Conservation (phyloP, 2,113 vertebrate species). For the Dipodomys stephensi region DNA sequence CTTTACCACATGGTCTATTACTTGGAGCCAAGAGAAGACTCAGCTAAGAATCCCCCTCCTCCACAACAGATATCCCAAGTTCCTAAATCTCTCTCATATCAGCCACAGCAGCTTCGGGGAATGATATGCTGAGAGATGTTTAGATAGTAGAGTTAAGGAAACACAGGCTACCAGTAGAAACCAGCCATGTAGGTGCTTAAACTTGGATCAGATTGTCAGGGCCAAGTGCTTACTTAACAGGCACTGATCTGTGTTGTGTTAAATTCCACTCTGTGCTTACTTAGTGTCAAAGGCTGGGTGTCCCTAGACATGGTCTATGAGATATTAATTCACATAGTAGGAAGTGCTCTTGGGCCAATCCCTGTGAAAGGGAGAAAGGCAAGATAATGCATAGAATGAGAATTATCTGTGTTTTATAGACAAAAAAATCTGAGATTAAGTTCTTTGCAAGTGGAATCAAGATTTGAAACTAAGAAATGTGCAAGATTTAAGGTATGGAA, state of each 20-base stretch:
- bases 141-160: neutral
- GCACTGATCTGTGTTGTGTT: neutral
- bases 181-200: neutral
- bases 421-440: neutral
- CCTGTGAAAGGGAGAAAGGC: neutral
- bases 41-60: neutral
- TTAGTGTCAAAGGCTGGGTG: neutral
- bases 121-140: neutral
- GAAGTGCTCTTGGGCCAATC: neutral
- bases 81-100: conserved; percentile 40
- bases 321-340: neutral
- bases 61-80: conserved; percentile 35
- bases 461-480: neutral
- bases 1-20: conserved; percentile 45
- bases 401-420: neutral
- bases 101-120: neutral
- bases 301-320: neutral
- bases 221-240: neutral
- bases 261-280: neutral
- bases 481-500: neutral
- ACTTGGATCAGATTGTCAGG: neutral
- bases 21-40: neutral
- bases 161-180: neutral
- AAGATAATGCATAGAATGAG: neutral
- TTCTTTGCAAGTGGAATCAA: conserved; percentile 1